Evolutionary conservation across 35 echinoderm and acorn worm genomes (phyloP).

Genomic region (Ophioderma brevispina): DNA sequence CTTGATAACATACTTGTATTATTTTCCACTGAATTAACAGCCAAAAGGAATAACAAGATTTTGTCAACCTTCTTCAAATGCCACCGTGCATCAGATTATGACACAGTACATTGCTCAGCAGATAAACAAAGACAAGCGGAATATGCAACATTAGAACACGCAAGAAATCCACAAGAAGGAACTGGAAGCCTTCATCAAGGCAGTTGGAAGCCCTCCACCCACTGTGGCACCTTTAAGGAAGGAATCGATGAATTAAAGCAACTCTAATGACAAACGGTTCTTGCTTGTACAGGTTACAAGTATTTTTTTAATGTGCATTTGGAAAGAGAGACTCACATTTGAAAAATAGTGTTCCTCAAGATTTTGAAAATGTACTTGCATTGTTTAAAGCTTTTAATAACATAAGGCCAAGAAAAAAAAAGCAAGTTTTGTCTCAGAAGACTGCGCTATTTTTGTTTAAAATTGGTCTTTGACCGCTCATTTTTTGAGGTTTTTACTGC

Average conservation of each 20-base stretch:
- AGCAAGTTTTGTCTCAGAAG: too few species aligned
- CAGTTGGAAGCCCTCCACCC: constrained; percentile 41
- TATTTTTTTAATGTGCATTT: too few species aligned
- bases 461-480: too few species aligned
- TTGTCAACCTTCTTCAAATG: constrained; percentile 61
- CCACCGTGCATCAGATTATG: constrained; percentile 73
- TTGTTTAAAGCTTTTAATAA: too few species aligned
- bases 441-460: too few species aligned
- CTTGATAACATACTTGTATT: too few species aligned
- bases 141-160: constrained; percentile 89
- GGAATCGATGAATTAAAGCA: constrained; percentile 50
- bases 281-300: neutral
- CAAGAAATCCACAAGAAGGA: constrained; percentile 93
- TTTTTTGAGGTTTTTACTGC: too few species aligned
- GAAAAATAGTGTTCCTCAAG: too few species aligned
- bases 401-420: too few species aligned
- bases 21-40: too few species aligned
- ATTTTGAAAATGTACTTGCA: too few species aligned
- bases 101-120: constrained; percentile 78
- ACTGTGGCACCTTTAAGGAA: constrained; percentile 38
- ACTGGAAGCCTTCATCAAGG: neutral
- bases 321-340: too few species aligned
- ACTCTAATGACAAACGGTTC: constrained; percentile 82
- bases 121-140: constrained; percentile 94
- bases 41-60: constrained; percentile 93